Percentiles rank a stretch among this genome's conserved stretches.
These are phyloP conservation scores for Sinopyrophorus schimmeli DNA, from an alignment of 2,888 invertebrate genomes.

Conservation along the genomic window DNA sequence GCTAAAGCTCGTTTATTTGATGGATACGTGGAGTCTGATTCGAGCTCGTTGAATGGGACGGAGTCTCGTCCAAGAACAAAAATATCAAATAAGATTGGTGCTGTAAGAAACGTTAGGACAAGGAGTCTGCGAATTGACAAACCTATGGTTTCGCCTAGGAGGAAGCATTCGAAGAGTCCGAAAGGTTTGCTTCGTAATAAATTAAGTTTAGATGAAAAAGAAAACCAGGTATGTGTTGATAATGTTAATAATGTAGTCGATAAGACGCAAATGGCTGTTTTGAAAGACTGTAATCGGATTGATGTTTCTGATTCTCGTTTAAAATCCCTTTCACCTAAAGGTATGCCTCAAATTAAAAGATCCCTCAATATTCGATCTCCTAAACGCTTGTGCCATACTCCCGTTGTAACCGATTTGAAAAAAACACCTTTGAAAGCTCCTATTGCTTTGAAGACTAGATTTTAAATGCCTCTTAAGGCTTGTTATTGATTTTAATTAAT, in stretches of 20 bases:
- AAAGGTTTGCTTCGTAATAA: not conserved
- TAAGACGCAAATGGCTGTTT: constrained; percentile 16
- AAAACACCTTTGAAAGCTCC: constrained; percentile 63
- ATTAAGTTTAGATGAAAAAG: constrained; percentile 25
- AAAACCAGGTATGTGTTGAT: constrained; percentile 34
- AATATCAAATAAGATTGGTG: constrained; percentile 38
- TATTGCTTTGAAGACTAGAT: constrained; percentile 3
- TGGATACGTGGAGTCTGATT: constrained; percentile 47
- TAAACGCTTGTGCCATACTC: constrained; percentile 59
- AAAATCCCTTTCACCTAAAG: constrained; percentile 38
- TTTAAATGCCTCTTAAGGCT: not conserved
- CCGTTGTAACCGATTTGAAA: constrained; percentile 55
- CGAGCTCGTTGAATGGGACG: constrained; percentile 2
- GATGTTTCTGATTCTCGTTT: constrained; percentile 12
- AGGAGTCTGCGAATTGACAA: constrained; percentile 42
- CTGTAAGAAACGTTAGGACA: constrained; percentile 37
- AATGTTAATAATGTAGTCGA: constrained; percentile 27
- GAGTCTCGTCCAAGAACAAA: constrained; percentile 24
- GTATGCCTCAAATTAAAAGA: constrained; percentile 64
- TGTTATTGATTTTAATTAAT: not conserved
- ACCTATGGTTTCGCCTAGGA: constrained; percentile 46
- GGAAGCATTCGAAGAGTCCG: constrained; percentile 28
- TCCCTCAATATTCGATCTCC: constrained; percentile 61
- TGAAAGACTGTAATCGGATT: constrained; percentile 34
- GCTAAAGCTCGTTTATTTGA: constrained; percentile 80